phyloP scores from a whole-genome alignment of 2,113 vertebrate species.

The Oncorhynchus tshawytscha region DNA sequence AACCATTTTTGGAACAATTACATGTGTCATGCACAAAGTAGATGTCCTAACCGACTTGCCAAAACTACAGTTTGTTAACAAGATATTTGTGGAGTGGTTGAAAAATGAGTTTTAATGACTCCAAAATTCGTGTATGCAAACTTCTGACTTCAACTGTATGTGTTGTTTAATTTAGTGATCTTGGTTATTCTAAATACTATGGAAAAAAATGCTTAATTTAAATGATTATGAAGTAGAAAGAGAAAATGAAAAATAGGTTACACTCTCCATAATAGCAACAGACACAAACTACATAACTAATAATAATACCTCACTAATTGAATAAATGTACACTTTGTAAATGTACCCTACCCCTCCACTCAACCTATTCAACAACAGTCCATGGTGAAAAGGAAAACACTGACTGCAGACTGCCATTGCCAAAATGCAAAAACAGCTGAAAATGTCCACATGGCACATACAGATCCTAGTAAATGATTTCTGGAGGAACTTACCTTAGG shows the following conservation, averaged over 20 bases:
- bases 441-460: not conserved
- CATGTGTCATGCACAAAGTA: too few species aligned
- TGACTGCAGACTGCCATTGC: not conserved
- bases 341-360: not conserved
- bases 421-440: not conserved
- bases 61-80: too few species aligned
- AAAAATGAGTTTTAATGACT: too few species aligned
- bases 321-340: not conserved
- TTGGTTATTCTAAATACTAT: too few species aligned
- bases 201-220: too few species aligned
- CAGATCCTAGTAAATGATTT: not conserved
- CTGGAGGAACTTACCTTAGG: constrained; percentile 32
- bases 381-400: not conserved
- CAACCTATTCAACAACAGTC: not conserved
- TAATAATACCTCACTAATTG: not conserved
- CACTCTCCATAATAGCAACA: not conserved
- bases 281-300: not conserved
- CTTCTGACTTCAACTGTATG: too few species aligned
- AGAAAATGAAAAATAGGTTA: not conserved
- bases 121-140: too few species aligned
- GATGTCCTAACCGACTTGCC: too few species aligned
- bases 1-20: too few species aligned
- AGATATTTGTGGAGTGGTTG: too few species aligned
- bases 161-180: too few species aligned
- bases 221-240: too few species aligned